Percentiles rank a stretch among this genome's conserved stretches.
Conservation (phyloP, 2,797 vertebrate species). For the Chrysocyon brachyurus region DNA sequence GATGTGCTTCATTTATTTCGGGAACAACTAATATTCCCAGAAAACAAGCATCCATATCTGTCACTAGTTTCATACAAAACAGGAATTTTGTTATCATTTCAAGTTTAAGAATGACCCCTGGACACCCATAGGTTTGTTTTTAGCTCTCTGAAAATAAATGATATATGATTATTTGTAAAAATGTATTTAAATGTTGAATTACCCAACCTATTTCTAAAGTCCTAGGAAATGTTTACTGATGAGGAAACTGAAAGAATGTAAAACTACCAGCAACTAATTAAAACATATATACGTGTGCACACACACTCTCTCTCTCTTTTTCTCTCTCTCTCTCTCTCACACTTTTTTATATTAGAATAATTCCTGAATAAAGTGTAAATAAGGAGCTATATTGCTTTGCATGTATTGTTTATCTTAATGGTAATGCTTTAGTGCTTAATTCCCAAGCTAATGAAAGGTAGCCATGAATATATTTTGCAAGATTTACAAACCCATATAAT, state of each 20-base stretch:
- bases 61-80: neutral
- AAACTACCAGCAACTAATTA: neutral
- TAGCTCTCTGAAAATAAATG: neutral
- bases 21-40: slow-evolving; percentile 18
- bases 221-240: slow-evolving; percentile 1
- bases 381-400: neutral
- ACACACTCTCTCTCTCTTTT: neutral
- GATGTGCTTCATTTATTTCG: slow-evolving; percentile 12
- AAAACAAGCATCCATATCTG: neutral
- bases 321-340: neutral
- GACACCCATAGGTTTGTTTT: neutral
- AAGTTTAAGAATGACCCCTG: neutral
- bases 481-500: neutral
- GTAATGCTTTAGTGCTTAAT: neutral
- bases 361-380: neutral
- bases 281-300: neutral
- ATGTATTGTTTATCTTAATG: neutral
- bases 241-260: slow-evolving; percentile 29
- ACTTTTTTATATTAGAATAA: neutral
- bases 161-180: neutral
- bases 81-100: neutral
- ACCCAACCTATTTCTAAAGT: neutral
- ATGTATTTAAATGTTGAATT: neutral
- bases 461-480: neutral
- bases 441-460: neutral